Evolutionary conservation across 2,113 vertebrate genomes (phyloP).

Genomic region (Albula glossodonta): DNA sequence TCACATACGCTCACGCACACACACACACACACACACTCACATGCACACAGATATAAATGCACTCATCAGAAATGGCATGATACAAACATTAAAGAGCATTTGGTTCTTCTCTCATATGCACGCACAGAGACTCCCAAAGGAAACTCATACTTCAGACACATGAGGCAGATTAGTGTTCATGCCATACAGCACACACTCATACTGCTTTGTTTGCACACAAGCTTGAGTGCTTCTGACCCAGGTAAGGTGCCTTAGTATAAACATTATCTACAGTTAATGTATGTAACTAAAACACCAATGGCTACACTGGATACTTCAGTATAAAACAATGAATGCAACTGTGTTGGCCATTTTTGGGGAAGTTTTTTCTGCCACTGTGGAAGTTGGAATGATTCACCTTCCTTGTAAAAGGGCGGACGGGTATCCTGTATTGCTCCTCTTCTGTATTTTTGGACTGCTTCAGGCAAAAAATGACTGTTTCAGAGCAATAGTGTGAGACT

Average conservation of each 20-base stretch:
- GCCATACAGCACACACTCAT: no score
- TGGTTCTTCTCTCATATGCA: background rate
- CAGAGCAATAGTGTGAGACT: background rate
- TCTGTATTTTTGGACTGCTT: background rate
- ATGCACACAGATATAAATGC: background rate
- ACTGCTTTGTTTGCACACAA: no score
- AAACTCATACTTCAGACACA: no score
- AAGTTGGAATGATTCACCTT: background rate
- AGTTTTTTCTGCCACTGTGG: background rate
- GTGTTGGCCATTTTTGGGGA: background rate
- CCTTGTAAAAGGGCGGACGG: background rate
- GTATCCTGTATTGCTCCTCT: background rate
- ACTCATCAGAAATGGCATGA: no score
- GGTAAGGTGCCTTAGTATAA: background rate
- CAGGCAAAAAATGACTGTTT: background rate
- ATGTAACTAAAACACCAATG: background rate
- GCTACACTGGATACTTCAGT: background rate
- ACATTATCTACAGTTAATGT: background rate
- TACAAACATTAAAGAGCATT: no score
- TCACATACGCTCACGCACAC: background rate
- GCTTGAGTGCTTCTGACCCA: no score
- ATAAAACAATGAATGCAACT: background rate
- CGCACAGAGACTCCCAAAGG: background rate
- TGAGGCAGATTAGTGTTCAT: no score
- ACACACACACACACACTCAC: constrained; percentile 6